Conservation (phyloP, 2,113 vertebrate genomes). For the Paratilapia polleni region DNA sequence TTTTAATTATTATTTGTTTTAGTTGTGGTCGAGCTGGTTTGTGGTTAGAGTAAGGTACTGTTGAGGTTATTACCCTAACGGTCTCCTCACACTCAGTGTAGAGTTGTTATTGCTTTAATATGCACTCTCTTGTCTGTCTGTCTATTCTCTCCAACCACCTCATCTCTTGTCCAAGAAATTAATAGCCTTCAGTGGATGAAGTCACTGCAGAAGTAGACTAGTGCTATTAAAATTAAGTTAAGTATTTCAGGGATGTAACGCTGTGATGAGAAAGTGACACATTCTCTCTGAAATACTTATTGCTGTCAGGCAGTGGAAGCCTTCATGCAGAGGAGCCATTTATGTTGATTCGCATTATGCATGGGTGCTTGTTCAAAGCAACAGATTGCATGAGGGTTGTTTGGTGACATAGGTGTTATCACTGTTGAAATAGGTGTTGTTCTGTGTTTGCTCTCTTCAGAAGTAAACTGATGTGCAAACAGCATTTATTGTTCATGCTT, state of each 20-base stretch:
- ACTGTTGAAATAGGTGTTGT: constrained; percentile 14
- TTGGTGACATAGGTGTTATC: constrained; percentile 35
- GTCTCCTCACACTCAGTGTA: neutral
- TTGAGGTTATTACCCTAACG: neutral
- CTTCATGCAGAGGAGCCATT: constrained; percentile 23
- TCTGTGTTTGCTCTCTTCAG: constrained; percentile 15
- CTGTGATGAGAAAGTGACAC: neutral
- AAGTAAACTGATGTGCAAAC: constrained; percentile 41
- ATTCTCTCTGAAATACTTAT: constrained; percentile 34
- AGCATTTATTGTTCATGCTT: neutral
- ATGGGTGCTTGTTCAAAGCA: constrained; percentile 32
- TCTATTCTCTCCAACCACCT: neutral
- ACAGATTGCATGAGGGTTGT: constrained; percentile 44
- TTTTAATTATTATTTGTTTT: constrained; percentile 4
- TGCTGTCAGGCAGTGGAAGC: constrained; percentile 18
- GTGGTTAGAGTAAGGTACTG: neutral
- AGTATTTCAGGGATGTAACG: constrained; percentile 7
- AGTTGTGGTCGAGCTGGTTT: neutral
- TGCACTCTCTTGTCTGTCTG: neutral
- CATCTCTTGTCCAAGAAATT: constrained; percentile 39
- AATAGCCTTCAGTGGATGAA: constrained; percentile 44
- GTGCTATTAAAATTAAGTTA: neutral
- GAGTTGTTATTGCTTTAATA: constrained; percentile 14
- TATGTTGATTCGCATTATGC: constrained; percentile 44
- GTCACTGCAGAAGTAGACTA: constrained; percentile 24